phyloP scores from a whole-genome alignment of 2,113 vertebrate genomes.

The Loxodonta africana region DNA sequence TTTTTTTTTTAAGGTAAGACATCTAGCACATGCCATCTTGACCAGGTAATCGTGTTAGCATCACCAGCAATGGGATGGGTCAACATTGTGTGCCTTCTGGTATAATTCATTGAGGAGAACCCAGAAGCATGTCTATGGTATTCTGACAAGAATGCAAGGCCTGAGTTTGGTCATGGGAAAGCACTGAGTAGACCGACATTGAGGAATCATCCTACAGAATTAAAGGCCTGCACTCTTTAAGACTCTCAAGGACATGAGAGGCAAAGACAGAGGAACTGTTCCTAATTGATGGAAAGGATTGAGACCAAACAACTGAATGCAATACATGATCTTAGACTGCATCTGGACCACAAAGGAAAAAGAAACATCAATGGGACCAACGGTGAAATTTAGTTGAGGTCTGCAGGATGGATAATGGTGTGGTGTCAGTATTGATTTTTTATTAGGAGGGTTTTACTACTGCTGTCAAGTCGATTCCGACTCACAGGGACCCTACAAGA shows the following conservation, averaged over 20 bases:
- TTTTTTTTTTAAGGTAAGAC: neutral
- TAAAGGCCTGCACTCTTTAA: neutral
- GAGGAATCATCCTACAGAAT: neutral
- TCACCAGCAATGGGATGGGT: neutral
- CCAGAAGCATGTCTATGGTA: neutral
- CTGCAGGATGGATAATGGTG: neutral
- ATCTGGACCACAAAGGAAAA: neutral
- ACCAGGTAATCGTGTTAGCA: neutral
- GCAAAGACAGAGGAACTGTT: neutral
- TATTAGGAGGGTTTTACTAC: neutral
- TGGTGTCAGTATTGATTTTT: neutral
- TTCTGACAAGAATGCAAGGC: neutral
- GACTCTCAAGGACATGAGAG: neutral
- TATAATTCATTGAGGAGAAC: neutral
- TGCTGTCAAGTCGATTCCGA: too few species aligned
- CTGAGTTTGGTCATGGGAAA: neutral
- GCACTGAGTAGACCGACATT: neutral
- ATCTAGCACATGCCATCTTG: neutral
- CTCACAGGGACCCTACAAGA: too few species aligned
- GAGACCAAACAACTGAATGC: neutral
- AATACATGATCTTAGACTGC: neutral
- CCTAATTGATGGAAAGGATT: neutral
- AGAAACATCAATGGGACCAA: neutral
- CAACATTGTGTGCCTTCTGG: neutral
- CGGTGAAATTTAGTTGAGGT: neutral